Evolutionary conservation across 2,113 vertebrate genomes (phyloP), one percentile per base, ranked within the genome.

Genomic region (Cettia cetti): DNA sequence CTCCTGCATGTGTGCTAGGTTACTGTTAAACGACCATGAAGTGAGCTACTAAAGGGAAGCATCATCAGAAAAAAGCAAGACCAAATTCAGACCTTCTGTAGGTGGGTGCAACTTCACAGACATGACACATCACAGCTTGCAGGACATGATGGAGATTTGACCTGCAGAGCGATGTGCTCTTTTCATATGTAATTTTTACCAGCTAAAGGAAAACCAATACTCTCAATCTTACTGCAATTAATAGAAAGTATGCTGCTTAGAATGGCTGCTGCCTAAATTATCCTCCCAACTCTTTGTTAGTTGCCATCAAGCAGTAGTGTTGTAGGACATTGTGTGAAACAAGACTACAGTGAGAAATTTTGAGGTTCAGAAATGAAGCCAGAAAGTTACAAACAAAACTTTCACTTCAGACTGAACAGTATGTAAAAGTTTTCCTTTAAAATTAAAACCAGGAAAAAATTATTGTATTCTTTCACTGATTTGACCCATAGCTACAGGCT

Each of bases 1-100:
- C 64, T 96, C 90, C 74, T 60, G 65, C 95, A 82, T 78, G 90
- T 75, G 68, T 68, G 93, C 71, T 52, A 40, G 69, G 60, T 91
- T 97, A 81, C 61, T 66, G 92, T 84, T 95, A 97, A 96, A 94
- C 27, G 79, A 64, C 92, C 94, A 92, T 53, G 82, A 97, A 94
- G 68, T 92, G 92, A 94, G 69, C 92, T 94, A 96, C 92, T 92
- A 93, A 94, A 90, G 26, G 37, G 68, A 97, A 96, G 91, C 14
- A 59, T 79, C 57, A 61, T 54, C 11, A 2, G 87, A 79, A 97
- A 97, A 94, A 82, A 56, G 13, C 64, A 90, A 84, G 89, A 84
- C 82, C 63, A 95, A 94, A 94, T 94, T 90, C 90, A 94, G 83
- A 89, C 89, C 94, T 95, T 92, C 86, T 92, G 83, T 83, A 83